Evolutionary conservation across 2,113 vertebrate species (phyloP).

Genomic region (Eublepharis macularius): DNA sequence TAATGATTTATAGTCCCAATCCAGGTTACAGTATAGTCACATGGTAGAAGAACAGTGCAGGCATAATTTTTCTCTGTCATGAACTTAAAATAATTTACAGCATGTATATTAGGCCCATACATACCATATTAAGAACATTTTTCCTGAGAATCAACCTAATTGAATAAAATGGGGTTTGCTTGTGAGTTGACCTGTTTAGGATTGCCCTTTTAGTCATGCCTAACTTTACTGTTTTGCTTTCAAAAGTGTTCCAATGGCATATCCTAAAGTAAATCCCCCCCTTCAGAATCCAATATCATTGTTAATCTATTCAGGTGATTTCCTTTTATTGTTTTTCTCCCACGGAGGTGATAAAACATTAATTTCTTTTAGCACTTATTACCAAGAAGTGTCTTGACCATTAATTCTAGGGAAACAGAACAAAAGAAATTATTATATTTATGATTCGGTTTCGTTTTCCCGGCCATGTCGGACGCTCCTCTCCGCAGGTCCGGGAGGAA

Average conservation of each 20-base stretch:
- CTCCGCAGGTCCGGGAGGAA: too few relatives aligned
- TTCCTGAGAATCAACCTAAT: too few relatives aligned
- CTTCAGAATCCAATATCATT: not conserved
- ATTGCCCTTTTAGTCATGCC: not conserved
- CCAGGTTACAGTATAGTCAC: too few relatives aligned
- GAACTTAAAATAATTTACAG: not conserved
- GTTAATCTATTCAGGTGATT: not conserved
- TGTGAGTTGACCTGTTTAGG: too few relatives aligned
- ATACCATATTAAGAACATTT: too few relatives aligned
- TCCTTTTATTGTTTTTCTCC: not conserved
- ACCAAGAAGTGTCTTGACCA: not conserved
- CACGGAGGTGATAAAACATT: not conserved
- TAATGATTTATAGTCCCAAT: not conserved
- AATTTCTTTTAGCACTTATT: not conserved
- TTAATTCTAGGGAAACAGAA: not conserved
- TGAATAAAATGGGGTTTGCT: not conserved
- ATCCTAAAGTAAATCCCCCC: not conserved
- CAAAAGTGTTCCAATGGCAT: not conserved
- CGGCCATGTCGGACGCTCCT: too few relatives aligned
- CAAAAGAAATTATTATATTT: not conserved
- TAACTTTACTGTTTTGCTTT: not conserved
- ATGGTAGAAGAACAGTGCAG: not conserved
- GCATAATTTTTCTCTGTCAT: not conserved
- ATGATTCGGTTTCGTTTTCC: too few relatives aligned
- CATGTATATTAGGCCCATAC: too few relatives aligned